Conservation (phyloP, 2,888 invertebrate genomes). For the Polia nebulosa region DNA sequence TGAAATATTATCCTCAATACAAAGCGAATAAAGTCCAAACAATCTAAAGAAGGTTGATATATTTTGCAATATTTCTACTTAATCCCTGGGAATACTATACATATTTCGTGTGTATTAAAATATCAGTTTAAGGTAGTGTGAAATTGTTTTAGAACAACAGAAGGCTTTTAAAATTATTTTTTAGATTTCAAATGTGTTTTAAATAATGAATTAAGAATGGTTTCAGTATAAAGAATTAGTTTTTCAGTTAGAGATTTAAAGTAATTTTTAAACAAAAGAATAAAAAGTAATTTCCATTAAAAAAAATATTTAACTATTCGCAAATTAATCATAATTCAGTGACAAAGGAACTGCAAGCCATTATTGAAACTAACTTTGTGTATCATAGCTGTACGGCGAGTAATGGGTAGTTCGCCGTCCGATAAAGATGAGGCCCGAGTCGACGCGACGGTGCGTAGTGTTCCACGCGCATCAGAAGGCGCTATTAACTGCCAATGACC, state of each 20-base stretch:
- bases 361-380: not conserved
- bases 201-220: not conserved
- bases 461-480: no score
- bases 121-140: not conserved
- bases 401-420: no score
- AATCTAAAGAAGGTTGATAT: not conserved
- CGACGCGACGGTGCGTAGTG: no score
- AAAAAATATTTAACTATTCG: not conserved
- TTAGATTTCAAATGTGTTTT: no score
- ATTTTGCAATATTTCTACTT: conserved; percentile 12
- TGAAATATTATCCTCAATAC: not conserved
- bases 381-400: no score
- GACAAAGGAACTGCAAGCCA: not conserved
- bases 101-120: conserved; percentile 13
- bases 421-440: no score
- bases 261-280: not conserved
- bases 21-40: not conserved
- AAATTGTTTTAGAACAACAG: conserved; percentile 23
- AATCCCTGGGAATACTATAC: not conserved
- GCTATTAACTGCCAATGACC: no score
- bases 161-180: conserved; percentile 3
- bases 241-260: not conserved
- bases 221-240: not conserved
- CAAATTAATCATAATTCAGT: not conserved
- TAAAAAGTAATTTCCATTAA: not conserved